phyloP scores from a whole-genome alignment of 2,888 invertebrate genomes.

The Metellina segmentata region DNA sequence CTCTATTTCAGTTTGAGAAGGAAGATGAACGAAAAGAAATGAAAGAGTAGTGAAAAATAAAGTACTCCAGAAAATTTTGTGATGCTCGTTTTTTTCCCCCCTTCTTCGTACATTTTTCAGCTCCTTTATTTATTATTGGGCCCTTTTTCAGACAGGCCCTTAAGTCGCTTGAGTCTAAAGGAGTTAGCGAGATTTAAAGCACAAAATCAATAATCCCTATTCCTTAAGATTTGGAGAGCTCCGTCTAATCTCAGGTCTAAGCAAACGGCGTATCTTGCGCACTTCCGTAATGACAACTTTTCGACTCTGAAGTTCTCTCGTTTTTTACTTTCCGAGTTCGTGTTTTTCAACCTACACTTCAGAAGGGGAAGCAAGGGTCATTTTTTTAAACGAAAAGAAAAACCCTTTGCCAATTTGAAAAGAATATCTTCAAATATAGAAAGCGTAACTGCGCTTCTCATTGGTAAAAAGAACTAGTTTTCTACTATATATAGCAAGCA shows the following conservation, averaged over 20 bases:
- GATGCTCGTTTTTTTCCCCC: background rate
- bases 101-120: background rate
- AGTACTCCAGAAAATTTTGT: background rate
- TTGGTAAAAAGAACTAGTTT: background rate
- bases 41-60: background rate
- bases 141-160: background rate
- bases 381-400: background rate
- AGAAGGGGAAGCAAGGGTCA: background rate
- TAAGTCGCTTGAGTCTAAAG: slow-evolving; percentile 35
- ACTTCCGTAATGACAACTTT: slow-evolving; percentile 56
- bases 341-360: background rate
- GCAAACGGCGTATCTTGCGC: slow-evolving; percentile 49
- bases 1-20: background rate
- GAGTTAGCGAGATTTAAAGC: slow-evolving; percentile 59
- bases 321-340: slow-evolving; percentile 15
- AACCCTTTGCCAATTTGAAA: background rate
- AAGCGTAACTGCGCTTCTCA: background rate
- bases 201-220: slow-evolving; percentile 53
- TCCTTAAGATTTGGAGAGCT: slow-evolving; percentile 30
- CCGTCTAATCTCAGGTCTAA: slow-evolving; percentile 54
- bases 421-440: background rate
- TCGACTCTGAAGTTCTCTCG: slow-evolving; percentile 29
- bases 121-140: slow-evolving; percentile 19
- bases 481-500: background rate
- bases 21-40: background rate